Evolutionary conservation across 2,797 vertebrate species (phyloP).

Genomic region (Gobionotothen gibberifrons): DNA sequence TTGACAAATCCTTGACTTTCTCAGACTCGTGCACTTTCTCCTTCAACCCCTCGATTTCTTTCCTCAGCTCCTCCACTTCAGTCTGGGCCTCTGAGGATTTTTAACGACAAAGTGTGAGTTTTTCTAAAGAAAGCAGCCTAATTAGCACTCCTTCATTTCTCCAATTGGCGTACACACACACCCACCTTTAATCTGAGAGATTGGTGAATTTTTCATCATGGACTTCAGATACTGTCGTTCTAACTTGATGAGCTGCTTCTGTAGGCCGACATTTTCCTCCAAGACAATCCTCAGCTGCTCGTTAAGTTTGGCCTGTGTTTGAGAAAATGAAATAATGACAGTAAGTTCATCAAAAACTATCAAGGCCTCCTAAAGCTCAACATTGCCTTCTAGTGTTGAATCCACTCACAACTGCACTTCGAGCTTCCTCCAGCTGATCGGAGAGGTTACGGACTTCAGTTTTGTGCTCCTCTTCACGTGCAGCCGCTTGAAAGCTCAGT

Average conservation of each 20-base stretch:
- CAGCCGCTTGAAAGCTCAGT: slow-evolving; percentile 60
- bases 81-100: slow-evolving; percentile 77
- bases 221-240: slow-evolving; percentile 79
- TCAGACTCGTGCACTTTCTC: slow-evolving; percentile 77
- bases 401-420: slow-evolving; percentile 75
- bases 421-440: slow-evolving; percentile 72
- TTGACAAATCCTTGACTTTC: slow-evolving; percentile 76
- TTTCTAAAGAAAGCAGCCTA: neutral
- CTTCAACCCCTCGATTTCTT: slow-evolving; percentile 79
- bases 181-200: slow-evolving; percentile 79
- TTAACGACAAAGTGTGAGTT: slow-evolving; percentile 13
- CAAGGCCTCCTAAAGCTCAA: neutral
- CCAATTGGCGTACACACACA: slow-evolving; percentile 5
- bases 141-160: neutral
- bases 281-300: slow-evolving; percentile 80
- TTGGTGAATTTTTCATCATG: slow-evolving; percentile 65
- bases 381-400: neutral
- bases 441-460: slow-evolving; percentile 63
- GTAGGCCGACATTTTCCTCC: slow-evolving; percentile 86
- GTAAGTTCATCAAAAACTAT: neutral
- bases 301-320: slow-evolving; percentile 78
- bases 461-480: slow-evolving; percentile 68
- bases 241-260: slow-evolving; percentile 82
- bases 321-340: slow-evolving; percentile 12
- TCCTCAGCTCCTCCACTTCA: slow-evolving; percentile 78